Percentiles rank a stretch among this genome's conserved stretches.
phyloP scores from a whole-genome alignment of 1,140 invertebrate genomes.

The Grapholita molesta region DNA sequence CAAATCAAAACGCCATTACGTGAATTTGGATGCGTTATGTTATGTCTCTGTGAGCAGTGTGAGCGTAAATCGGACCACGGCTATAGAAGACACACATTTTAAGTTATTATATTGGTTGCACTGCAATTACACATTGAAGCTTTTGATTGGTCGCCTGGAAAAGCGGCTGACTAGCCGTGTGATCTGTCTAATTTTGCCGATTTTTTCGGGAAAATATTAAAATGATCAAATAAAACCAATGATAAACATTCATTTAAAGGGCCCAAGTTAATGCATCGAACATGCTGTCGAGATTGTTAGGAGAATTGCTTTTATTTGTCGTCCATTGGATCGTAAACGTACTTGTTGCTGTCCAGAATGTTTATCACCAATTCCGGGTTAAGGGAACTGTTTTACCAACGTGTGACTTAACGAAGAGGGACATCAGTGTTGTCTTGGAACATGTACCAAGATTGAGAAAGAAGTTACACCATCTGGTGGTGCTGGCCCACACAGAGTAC shows the following conservation, averaged over 20 bases:
- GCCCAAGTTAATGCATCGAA: slow-evolving; percentile 25
- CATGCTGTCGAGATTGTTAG: slow-evolving; percentile 60
- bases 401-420: slow-evolving; percentile 46
- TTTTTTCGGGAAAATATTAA: slow-evolving; percentile 33
- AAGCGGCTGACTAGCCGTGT: slow-evolving; percentile 60
- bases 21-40: too few species aligned
- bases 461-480: slow-evolving; percentile 63
- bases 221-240: slow-evolving; percentile 55
- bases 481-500: slow-evolving; percentile 53
- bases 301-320: slow-evolving; percentile 55
- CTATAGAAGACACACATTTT: too few species aligned
- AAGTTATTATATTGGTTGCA: slow-evolving; percentile 34
- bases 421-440: slow-evolving; percentile 50
- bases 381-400: slow-evolving; percentile 37
- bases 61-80: too few species aligned
- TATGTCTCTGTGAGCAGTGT: too few species aligned
- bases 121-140: slow-evolving; percentile 51
- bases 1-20: too few species aligned
- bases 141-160: slow-evolving; percentile 62
- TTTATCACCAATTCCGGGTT: slow-evolving; percentile 53
- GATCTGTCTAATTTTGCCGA: slow-evolving; percentile 32
- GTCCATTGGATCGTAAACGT: slow-evolving; percentile 61
- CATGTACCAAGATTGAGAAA: slow-evolving; percentile 56
- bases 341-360: slow-evolving; percentile 71
- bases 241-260: slow-evolving; percentile 18